phyloP scores from a whole-genome alignment of 2,888 invertebrate species.

The Podabrus alpinus region DNA sequence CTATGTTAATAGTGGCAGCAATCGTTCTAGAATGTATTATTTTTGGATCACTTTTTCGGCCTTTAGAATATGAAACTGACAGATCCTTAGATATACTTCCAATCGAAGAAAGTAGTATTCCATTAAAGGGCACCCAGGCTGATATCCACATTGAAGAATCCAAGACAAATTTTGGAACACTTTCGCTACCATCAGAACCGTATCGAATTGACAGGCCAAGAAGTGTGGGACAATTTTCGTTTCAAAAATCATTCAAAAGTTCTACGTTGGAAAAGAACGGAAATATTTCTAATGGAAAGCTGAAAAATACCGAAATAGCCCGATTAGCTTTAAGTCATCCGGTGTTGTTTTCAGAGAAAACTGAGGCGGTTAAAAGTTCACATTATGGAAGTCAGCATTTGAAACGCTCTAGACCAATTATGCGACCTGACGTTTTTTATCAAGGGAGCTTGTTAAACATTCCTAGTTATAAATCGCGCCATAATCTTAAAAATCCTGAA shows the following conservation, averaged over 20 bases:
- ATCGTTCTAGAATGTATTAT: conserved; percentile 85
- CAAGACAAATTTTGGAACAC: conserved; percentile 35
- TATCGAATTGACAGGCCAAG: conserved; percentile 60
- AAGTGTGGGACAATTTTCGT: conserved; percentile 61
- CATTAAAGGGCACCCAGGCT: conserved; percentile 47
- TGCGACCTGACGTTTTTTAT: conserved; percentile 87
- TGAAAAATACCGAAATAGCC: conserved; percentile 47
- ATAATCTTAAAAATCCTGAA: conserved; percentile 41
- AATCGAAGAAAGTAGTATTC: conserved; percentile 29
- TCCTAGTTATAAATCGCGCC: conserved; percentile 48
- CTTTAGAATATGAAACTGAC: conserved; percentile 61
- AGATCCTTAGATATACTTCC: neutral
- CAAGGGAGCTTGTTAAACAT: conserved; percentile 70
- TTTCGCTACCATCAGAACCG: conserved; percentile 35
- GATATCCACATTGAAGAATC: conserved; percentile 48
- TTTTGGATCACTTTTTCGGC: conserved; percentile 89
- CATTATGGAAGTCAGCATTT: conserved; percentile 60
- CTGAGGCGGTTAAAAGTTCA: conserved; percentile 31
- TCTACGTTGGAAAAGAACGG: conserved; percentile 37
- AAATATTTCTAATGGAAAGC: conserved; percentile 35
- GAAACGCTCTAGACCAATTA: conserved; percentile 68
- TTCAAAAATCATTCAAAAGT: conserved; percentile 35
- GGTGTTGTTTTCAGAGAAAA: conserved; percentile 58
- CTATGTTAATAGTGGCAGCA: conserved; percentile 83
- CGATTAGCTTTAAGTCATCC: conserved; percentile 76